Percentiles rank a stretch among this genome's conserved stretches.
Evolutionary conservation across 2,797 vertebrate genomes (phyloP).

Genomic region (Rallus crepitans): DNA sequence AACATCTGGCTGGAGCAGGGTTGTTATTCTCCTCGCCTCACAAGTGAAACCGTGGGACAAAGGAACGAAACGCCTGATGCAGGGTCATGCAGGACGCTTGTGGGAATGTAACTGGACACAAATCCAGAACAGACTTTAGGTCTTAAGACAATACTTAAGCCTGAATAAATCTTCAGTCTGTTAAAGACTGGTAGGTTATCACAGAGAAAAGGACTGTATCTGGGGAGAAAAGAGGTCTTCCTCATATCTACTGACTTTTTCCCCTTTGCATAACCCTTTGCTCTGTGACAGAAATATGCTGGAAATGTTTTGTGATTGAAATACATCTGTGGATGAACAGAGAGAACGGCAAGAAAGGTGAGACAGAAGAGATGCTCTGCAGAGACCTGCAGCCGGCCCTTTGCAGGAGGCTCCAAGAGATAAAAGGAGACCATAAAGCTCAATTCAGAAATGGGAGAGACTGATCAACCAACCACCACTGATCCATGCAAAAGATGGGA

Average conservation of each 20-base stretch:
- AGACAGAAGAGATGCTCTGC: background rate
- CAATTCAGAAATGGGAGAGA: background rate
- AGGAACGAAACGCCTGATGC: background rate
- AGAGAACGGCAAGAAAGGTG: background rate
- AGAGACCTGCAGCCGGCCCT: background rate
- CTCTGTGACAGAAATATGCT: background rate
- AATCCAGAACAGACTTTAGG: background rate
- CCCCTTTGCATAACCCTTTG: background rate
- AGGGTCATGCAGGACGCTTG: conserved; percentile 37
- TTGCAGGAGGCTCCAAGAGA: background rate
- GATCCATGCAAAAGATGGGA: background rate
- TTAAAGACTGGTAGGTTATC: background rate
- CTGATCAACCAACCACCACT: background rate
- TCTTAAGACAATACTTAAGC: background rate
- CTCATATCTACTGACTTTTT: background rate
- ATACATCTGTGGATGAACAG: background rate
- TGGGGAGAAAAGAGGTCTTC: background rate
- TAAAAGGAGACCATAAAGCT: background rate
- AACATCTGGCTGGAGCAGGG: conserved; percentile 31
- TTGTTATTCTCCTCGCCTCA: background rate
- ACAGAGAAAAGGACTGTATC: background rate
- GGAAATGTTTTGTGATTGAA: too few relatives aligned
- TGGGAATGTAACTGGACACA: conserved; percentile 18
- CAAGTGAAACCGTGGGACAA: background rate
- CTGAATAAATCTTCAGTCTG: background rate